Base-by-base conservation (phyloP, 2,797 vertebrate genomes). In the Emys orbicularis region DNA sequence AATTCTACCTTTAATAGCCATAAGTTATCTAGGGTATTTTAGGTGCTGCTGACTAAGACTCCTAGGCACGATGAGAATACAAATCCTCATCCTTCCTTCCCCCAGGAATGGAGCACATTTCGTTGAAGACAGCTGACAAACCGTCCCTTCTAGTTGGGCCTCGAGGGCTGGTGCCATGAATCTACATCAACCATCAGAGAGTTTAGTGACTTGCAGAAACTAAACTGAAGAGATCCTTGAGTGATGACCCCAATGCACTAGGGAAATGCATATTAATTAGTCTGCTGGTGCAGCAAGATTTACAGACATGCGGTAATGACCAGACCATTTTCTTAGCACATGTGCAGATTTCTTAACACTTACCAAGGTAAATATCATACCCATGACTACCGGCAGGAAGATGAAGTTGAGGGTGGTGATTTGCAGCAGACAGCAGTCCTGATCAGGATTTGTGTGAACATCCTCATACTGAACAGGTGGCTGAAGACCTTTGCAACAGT, bases 321-420 rank as follows among this genome's bases (percentile, higher is more conserved):
- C 41, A 41, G 34, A 37, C 37, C 37, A 37, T 37, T 37, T 37
- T 37, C 37, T 37, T 37, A 37, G 37, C 37, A 37, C 37, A 37
- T 37, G 37, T 37, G 37, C 37, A 37, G 37, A 37, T 37, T 37
- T 37, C 37, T 37, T 37, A 37, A 37, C 37, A 37, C 37, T 37
- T 37, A 37, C 37, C 37, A 37, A 37, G 37, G 37, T 37, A 37
- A 37, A 37, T 37, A 37, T 37, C 37, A 37, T 37, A 68, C 99
- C 99, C 99, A 99, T 99, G 95, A 99, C 99, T 16, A 99, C 98
- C 68, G 99, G 99, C 91, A 98, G 99, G 49, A 99, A 99, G 97
- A 99, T 99, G 98, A 99, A 99, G 97, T 99, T 99, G 89, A 99
- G 99, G 15, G 99, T 99, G 93, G 99, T 99, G 97, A 99, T 99